Evolutionary conservation across 92 coral and sea anemone genomes (phyloP).

Genomic region (Epizoanthus fatuus): DNA sequence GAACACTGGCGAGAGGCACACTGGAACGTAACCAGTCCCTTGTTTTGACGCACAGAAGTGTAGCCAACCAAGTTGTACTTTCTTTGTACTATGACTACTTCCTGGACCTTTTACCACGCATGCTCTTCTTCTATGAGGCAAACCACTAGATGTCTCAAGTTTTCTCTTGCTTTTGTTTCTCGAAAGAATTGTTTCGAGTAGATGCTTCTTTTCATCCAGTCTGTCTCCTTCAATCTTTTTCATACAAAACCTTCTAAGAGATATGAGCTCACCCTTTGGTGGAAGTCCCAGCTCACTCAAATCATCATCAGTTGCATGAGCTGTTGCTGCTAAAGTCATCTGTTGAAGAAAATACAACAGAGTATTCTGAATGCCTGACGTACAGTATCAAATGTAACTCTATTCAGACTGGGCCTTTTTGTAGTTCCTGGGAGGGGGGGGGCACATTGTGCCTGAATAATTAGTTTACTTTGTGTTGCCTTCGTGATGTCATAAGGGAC

Average conservation of each 20-base stretch:
- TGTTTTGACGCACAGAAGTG: too few species aligned
- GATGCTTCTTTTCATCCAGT: constrained; percentile 38
- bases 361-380: too few species aligned
- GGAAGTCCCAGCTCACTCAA: constrained; percentile 42
- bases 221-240: constrained; percentile 50
- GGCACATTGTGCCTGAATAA: too few species aligned
- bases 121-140: constrained; percentile 6
- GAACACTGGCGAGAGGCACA: constrained; percentile 54
- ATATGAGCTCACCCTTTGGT: constrained; percentile 54
- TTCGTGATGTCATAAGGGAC: too few species aligned
- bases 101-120: constrained; percentile 1
- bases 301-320: constrained; percentile 57
- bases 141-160: constrained; percentile 17
- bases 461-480: too few species aligned
- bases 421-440: too few species aligned
- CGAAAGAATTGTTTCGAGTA: constrained; percentile 44
- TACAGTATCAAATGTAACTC: background rate
- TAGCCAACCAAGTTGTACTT: too few species aligned
- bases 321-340: constrained; percentile 50
- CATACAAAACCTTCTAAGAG: constrained; percentile 42
- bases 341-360: constrained; percentile 22
- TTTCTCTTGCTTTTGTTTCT: constrained; percentile 59
- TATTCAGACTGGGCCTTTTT: too few species aligned
- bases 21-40: constrained; percentile 63
- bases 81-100: too few species aligned